Percentiles rank a stretch among this genome's conserved stretches.
Evolutionary conservation across 1,140 invertebrate genomes (phyloP).

Genomic region (Drosophila melanica): DNA sequence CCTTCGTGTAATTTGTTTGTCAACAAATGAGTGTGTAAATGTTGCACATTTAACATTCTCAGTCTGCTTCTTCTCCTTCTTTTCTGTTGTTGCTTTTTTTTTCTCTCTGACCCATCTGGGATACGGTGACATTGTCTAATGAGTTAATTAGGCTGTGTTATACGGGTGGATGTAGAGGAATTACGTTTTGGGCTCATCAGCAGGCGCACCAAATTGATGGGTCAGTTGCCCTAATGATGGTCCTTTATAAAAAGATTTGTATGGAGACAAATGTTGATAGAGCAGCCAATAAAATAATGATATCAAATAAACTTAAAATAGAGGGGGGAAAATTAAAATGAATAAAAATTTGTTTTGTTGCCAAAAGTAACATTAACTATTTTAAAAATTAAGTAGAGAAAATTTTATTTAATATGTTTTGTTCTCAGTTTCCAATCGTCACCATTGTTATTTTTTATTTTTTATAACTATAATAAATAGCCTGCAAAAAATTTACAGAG

Average conservation of each 20-base stretch:
- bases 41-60: slow-evolving; percentile 71
- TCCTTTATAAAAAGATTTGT: slow-evolving; percentile 40
- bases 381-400: no score
- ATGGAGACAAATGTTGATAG: slow-evolving; percentile 18
- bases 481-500: no score
- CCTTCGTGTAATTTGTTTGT: slow-evolving; percentile 79
- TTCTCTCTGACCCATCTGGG: slow-evolving; percentile 11
- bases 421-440: no score
- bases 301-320: slow-evolving; percentile 17
- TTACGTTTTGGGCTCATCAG: slow-evolving; percentile 49
- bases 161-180: slow-evolving; percentile 48
- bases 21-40: slow-evolving; percentile 81
- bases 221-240: slow-evolving; percentile 56
- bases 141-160: slow-evolving; percentile 72
- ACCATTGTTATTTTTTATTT: no score
- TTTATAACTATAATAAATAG: no score
- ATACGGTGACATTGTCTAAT: slow-evolving; percentile 75
- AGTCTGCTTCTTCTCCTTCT: slow-evolving; percentile 6
- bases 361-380: no score
- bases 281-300: slow-evolving; percentile 2
- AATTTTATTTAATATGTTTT: no score
- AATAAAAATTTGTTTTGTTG: not conserved
- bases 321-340: not conserved
- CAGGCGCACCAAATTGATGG: slow-evolving; percentile 45
- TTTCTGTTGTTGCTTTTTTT: slow-evolving; percentile 12